Percentiles rank a stretch among this genome's conserved stretches.
These are phyloP conservation scores for Siniperca knerii DNA, from an alignment of 2,113 vertebrate genomes.

Conservation along the genomic window DNA sequence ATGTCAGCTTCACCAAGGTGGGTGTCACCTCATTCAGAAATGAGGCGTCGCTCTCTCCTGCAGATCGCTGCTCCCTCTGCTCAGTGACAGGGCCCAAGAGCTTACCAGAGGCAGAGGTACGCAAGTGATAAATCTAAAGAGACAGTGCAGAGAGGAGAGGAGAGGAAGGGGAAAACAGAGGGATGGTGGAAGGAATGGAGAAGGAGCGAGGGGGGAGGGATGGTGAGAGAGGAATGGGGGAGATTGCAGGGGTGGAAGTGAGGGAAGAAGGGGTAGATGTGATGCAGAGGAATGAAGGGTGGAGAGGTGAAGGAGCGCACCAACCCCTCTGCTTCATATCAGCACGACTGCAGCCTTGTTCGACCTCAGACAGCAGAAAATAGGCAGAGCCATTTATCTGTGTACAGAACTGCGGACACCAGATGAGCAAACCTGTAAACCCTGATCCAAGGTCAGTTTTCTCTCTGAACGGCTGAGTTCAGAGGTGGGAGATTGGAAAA, in stretches of 20 bases:
- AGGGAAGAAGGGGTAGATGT: not conserved
- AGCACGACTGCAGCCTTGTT: conserved; percentile 16
- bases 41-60: conserved; percentile 11
- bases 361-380: conserved; percentile 46
- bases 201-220: not conserved
- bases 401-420: conserved; percentile 15
- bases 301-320: conserved; percentile 42
- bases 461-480: conserved; percentile 28
- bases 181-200: not conserved
- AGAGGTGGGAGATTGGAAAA: conserved; percentile 41
- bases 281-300: conserved; percentile 35
- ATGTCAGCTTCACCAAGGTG: conserved; percentile 49
- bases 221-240: not conserved
- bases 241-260: not conserved
- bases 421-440: conserved; percentile 49
- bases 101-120: conserved; percentile 23
- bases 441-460: conserved; percentile 47
- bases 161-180: not conserved
- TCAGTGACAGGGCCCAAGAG: conserved; percentile 3
- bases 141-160: not conserved
- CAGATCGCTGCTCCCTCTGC: conserved; percentile 27
- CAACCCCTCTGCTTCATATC: conserved; percentile 44
- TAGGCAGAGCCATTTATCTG: conserved; percentile 42
- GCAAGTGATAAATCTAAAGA: conserved; percentile 56
- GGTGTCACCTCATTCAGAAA: conserved; percentile 70